Evolutionary conservation across 1,140 invertebrate species (phyloP).

Genomic region (Halictus rubicundus): DNA sequence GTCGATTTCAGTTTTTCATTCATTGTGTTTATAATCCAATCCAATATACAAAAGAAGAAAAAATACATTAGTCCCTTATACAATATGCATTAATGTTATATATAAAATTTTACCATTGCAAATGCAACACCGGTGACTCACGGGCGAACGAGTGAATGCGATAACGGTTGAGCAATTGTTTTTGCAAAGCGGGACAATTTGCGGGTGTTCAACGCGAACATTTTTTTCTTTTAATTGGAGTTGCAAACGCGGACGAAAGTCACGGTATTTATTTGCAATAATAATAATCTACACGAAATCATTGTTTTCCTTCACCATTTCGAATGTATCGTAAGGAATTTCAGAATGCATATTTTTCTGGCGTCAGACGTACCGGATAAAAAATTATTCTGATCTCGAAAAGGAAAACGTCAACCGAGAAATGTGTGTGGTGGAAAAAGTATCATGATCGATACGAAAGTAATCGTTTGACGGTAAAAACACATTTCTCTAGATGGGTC

Average conservation of each 20-base stretch:
- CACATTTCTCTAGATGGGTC: constrained; percentile 42
- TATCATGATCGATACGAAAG: constrained; percentile 1
- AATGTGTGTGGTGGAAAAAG: constrained; percentile 27
- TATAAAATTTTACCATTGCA: constrained; percentile 62
- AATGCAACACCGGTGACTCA: constrained; percentile 60
- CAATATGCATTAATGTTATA: constrained; percentile 58
- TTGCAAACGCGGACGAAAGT: constrained; percentile 3
- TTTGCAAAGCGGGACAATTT: background rate
- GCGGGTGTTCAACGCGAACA: constrained; percentile 8
- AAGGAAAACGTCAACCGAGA: constrained; percentile 52
- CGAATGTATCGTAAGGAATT: constrained; percentile 15
- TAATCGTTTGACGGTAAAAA: constrained; percentile 29
- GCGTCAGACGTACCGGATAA: background rate
- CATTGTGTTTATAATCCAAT: constrained; percentile 81
- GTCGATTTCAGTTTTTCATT: constrained; percentile 81
- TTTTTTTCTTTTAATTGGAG: background rate
- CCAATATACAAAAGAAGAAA: constrained; percentile 82
- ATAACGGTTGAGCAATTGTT: constrained; percentile 31
- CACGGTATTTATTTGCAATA: constrained; percentile 63
- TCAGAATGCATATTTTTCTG: constrained; percentile 3
- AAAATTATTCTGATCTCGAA: constrained; percentile 19
- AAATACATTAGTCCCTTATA: constrained; percentile 80
- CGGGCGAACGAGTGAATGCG: background rate
- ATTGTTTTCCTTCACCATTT: constrained; percentile 58
- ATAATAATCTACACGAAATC: constrained; percentile 51